Percentiles rank a stretch among this genome's conserved stretches.
These are phyloP conservation scores for human DNA, from an alignment of 2,113 vertebrate genomes.

Conservation along the genomic window DNA sequence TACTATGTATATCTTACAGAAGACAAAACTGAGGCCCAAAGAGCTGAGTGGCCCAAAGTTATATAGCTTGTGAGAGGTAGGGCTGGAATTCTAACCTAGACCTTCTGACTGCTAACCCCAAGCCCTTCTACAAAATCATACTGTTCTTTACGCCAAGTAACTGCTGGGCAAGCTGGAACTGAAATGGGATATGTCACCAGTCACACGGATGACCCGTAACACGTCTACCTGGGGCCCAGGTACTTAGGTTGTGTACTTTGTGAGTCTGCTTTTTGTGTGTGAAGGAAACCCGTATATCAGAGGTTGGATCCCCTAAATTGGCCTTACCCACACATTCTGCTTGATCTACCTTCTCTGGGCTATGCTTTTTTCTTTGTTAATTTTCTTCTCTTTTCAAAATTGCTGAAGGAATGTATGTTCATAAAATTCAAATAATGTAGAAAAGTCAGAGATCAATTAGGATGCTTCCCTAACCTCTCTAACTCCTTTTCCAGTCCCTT, in stretches of 20 bases:
- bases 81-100: not conserved
- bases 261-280: not conserved
- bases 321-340: not conserved
- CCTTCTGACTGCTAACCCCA: not conserved
- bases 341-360: not conserved
- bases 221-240: not conserved
- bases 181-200: not conserved
- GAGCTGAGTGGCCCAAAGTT: not conserved
- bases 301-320: not conserved
- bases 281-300: not conserved
- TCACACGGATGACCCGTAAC: accelerated
- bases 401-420: not conserved
- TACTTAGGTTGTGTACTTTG: not conserved
- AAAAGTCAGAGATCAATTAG: not conserved
- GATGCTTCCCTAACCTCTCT: no score
- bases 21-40: not conserved
- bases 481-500: not conserved
- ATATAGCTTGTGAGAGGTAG: not conserved
- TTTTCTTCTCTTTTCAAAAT: slow-evolving; percentile 8
- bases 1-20: not conserved
- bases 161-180: accelerated
- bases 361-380: not conserved
- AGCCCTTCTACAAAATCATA: not conserved
- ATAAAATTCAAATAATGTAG: not conserved
- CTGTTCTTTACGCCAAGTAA: no score